These are phyloP conservation scores for Troilus luridus DNA, from an alignment of 2,888 invertebrate species.

Conservation along the genomic window DNA sequence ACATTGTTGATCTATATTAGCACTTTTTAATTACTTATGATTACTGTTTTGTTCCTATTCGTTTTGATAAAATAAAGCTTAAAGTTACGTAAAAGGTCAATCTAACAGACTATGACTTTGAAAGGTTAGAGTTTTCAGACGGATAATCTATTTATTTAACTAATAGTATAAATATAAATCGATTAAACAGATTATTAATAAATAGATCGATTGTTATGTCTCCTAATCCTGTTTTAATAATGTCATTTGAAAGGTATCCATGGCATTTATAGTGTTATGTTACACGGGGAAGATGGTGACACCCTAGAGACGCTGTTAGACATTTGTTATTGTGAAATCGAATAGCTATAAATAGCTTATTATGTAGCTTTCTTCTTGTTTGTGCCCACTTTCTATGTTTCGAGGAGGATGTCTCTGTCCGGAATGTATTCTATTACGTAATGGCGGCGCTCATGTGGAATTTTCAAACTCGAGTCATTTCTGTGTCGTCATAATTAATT, in stretches of 20 bases:
- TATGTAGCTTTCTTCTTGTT: slow-evolving; percentile 40
- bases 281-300: background rate
- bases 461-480: background rate
- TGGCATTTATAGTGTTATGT: background rate
- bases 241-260: background rate
- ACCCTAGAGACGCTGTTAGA: background rate
- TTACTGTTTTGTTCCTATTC: too few species aligned
- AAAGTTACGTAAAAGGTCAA: too few species aligned
- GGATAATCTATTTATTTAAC: too few species aligned
- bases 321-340: slow-evolving; percentile 16
- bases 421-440: background rate
- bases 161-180: too few species aligned
- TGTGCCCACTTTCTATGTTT: background rate
- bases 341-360: slow-evolving; percentile 6
- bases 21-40: too few species aligned
- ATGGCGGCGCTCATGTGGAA: background rate
- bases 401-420: background rate
- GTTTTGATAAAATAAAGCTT: too few species aligned
- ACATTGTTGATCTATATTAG: too few species aligned
- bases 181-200: too few species aligned
- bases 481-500: background rate
- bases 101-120: too few species aligned
- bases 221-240: background rate
- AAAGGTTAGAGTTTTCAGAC: too few species aligned
- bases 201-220: too few species aligned